A percentile compares a stretch with the other conserved stretches of the same genome.
Evolutionary conservation across 2,888 invertebrate genomes (phyloP).

Genomic region (Cerceris ruficornis): DNA sequence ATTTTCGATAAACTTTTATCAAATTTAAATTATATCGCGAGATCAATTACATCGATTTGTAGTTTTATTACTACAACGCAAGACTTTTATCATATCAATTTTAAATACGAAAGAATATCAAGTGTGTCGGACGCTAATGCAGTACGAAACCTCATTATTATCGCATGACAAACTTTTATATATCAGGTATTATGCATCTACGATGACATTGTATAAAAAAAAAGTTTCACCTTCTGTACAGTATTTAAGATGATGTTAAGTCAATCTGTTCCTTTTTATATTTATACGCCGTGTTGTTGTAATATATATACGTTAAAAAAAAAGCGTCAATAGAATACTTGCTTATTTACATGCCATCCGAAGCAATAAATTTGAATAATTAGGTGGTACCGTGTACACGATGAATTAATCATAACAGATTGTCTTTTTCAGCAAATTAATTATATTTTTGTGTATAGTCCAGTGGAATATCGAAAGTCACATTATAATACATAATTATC

Average conservation of each 20-base stretch:
- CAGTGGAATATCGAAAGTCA: conserved; percentile 14
- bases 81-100: no score
- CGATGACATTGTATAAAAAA: conserved; percentile 20
- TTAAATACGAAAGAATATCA: no score
- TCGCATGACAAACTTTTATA: conserved; percentile 6
- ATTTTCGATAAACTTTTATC: background rate
- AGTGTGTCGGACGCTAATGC: no score
- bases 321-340: conserved; percentile 30
- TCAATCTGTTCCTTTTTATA: conserved; percentile 44
- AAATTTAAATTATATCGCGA: background rate
- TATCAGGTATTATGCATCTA: conserved; percentile 19
- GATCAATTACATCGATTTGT: no score
- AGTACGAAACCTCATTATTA: background rate
- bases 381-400: background rate
- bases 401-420: background rate
- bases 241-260: conserved; percentile 20
- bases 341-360: conserved; percentile 29
- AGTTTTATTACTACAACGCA: no score
- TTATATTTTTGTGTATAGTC: conserved; percentile 16
- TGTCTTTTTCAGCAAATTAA: background rate
- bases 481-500: conserved; percentile 17
- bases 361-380: conserved; percentile 33
- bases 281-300: conserved; percentile 25
- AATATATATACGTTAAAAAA: conserved; percentile 8
- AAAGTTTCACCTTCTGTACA: conserved; percentile 23